Percentiles rank a stretch among this genome's conserved stretches.
phyloP scores from a whole-genome alignment of 2,888 invertebrate species.

The Limnephilus auricula region DNA sequence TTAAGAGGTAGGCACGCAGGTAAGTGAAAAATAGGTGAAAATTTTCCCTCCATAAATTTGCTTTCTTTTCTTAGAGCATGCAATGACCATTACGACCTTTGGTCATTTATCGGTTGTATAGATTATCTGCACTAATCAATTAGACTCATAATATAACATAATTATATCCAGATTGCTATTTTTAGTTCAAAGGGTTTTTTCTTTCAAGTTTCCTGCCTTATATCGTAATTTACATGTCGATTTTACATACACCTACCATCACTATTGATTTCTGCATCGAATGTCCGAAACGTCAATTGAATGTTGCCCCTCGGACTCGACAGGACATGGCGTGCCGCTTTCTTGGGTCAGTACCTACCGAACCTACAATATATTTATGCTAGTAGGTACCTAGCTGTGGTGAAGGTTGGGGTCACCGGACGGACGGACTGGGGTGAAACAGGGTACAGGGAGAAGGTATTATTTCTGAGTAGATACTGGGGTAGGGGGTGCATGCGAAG shows the following conservation, averaged over 20 bases:
- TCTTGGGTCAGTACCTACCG: background rate
- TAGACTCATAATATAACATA: background rate
- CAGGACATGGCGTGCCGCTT: background rate
- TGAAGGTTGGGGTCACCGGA: slow-evolving; percentile 2
- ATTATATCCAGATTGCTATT: background rate
- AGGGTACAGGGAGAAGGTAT: background rate
- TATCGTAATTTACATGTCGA: background rate
- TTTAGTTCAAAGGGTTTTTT: too few relatives aligned
- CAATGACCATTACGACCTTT: too few relatives aligned
- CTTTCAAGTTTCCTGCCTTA: background rate
- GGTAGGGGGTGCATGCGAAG: background rate
- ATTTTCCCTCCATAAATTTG: background rate
- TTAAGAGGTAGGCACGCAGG: background rate
- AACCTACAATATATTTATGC: background rate
- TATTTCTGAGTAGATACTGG: too few relatives aligned
- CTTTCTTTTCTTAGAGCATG: background rate
- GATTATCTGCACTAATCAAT: too few relatives aligned
- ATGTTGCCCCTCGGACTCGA: background rate
- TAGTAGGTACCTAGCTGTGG: background rate
- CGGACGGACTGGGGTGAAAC: background rate
- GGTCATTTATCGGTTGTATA: too few relatives aligned
- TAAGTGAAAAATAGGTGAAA: too few relatives aligned
- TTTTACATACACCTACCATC: background rate
- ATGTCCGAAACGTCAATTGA: background rate
- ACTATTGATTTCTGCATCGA: background rate